Base-by-base conservation (phyloP, 2,797 vertebrate species). In the Choloepus didactylus region DNA sequence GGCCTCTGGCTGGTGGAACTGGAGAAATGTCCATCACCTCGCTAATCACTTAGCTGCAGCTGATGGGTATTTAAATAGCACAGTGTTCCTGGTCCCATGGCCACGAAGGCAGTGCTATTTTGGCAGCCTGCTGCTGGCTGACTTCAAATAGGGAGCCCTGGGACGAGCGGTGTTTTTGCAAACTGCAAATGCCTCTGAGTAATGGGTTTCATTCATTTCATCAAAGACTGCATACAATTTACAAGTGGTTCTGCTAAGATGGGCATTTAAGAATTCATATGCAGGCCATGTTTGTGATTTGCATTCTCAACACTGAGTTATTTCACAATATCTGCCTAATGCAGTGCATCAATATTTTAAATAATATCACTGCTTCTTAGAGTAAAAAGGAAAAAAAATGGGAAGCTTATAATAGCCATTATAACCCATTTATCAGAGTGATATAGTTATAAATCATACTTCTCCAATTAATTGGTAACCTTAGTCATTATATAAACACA, bases 341-440 rank as follows among this genome's bases (percentile, higher is more conserved):
- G 59, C 54, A 95, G 83, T 56, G 6, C 41, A 4, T 54, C 86
- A 38, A 60, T 96, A 88, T 80, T 95, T 96, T 87, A 85, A 93
- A 54, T 94, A 97, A 96, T 96, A 66, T 19, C 38, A 93, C 41
- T 93, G 76, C 77, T 96, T 87, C 95, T 96, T 35, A 92, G 60
- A 87, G 80, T 91, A 96, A 91, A 49, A 93, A 95, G 93, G n/a
- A 18, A 64, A 80, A 70, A 93, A 96, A 96, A 69, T 69, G 35
- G 49, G 41, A 90, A 92, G 35, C 81, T 96, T 93, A 82, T 93
- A 97, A 96, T 89, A 97, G 87, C 92, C 77, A 62, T 97, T 97
- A 87, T 93, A 95, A 97, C 91, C 93, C 89, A 97, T 98, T 97
- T 97, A 95, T 98, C 97, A 97, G 94, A 97, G 75, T 77, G 72